These are phyloP conservation scores for Poeciliopsis occidentalis DNA, from an alignment of 2,113 vertebrate genomes.

Conservation along the genomic window DNA sequence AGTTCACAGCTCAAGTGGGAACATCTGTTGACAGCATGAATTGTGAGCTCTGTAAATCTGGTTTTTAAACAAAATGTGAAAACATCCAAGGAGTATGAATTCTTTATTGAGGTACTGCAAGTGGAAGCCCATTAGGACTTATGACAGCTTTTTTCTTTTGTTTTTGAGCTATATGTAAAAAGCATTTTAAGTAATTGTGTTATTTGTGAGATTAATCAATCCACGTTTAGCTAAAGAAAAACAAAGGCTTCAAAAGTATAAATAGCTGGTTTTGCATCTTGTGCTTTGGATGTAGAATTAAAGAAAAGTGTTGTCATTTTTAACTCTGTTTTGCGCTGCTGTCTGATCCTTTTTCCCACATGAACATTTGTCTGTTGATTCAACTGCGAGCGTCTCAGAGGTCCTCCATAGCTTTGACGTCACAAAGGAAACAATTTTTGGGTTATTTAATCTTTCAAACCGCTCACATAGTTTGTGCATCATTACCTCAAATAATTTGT, in stretches of 20 bases:
- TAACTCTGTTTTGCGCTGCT: background rate
- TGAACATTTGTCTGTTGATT: conserved; percentile 14
- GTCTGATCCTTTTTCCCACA: background rate
- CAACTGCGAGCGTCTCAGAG: conserved; percentile 26
- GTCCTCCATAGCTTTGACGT: conserved; percentile 25
- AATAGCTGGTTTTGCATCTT: background rate
- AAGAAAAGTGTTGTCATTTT: background rate
- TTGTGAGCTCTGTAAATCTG: background rate
- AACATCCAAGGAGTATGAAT: background rate
- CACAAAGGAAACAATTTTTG: background rate
- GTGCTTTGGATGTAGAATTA: background rate
- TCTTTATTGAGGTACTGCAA: background rate
- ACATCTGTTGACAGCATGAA: background rate
- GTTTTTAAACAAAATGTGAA: too few species aligned
- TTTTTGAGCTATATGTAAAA: background rate
- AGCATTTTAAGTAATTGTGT: background rate
- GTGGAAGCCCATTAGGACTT: background rate
- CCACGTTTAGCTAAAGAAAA: background rate
- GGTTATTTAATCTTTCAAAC: background rate
- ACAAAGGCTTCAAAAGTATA: background rate
- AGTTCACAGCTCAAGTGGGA: background rate
- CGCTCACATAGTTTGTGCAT: background rate
- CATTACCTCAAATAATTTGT: conserved; percentile 3
- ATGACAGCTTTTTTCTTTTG: background rate
- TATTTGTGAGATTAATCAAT: background rate